These are phyloP conservation scores for Eclectus roratus DNA, from an alignment of 2,113 vertebrate species.

Conservation along the genomic window DNA sequence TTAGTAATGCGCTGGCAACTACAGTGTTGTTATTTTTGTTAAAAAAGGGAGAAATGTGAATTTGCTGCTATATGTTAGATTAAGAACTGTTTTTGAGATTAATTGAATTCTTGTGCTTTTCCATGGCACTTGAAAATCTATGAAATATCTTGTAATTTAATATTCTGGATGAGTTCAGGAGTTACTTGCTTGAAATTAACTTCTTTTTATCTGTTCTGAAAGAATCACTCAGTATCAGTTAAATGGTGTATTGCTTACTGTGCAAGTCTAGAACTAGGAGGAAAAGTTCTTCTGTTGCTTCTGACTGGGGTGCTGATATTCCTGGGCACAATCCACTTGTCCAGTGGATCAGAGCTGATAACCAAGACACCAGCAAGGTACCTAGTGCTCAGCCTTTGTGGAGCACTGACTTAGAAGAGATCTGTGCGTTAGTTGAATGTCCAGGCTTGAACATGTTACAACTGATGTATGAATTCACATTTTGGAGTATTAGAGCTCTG, in stretches of 20 bases:
- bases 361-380: neutral
- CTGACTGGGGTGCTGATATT: neutral
- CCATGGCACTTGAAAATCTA: conserved; percentile 6
- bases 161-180: conserved; percentile 22
- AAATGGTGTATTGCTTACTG: neutral
- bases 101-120: conserved; percentile 66
- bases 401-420: neutral
- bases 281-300: neutral
- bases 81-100: conserved; percentile 72
- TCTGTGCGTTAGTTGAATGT: neutral
- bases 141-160: conserved; percentile 39
- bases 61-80: conserved; percentile 77
- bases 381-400: neutral
- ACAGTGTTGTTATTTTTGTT: conserved; percentile 78
- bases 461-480: neutral
- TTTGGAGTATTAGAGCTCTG: neutral
- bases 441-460: neutral
- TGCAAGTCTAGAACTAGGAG: neutral
- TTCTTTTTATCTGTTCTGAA: neutral
- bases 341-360: neutral
- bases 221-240: neutral
- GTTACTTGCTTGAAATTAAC: neutral
- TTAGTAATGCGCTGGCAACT: conserved; percentile 78
- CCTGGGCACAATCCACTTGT: neutral
- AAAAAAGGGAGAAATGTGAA: conserved; percentile 78